Evolutionary conservation across 1,140 invertebrate genomes (phyloP).

Genomic region (Spodoptera litura): DNA sequence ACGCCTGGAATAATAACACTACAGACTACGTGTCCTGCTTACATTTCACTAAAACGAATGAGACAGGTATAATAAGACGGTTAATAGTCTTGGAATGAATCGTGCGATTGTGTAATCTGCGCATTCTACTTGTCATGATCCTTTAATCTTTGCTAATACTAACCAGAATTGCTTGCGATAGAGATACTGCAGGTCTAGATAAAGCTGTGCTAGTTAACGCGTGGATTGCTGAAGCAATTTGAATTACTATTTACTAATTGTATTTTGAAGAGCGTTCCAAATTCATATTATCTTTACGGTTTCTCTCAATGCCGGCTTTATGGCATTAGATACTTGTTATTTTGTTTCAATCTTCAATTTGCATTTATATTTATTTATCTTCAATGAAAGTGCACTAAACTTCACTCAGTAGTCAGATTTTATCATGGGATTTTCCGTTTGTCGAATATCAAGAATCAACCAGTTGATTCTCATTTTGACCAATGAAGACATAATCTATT

Average conservation of each 20-base stretch:
- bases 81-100: slow-evolving; percentile 21
- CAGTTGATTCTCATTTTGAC: too few relatives aligned
- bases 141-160: slow-evolving; percentile 38
- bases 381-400: too few relatives aligned
- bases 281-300: not conserved
- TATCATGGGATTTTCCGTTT: too few relatives aligned
- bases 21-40: slow-evolving; percentile 16
- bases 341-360: too few relatives aligned
- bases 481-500: not conserved
- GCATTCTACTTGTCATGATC: slow-evolving; percentile 34
- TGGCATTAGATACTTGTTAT: too few relatives aligned
- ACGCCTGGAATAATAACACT: slow-evolving; percentile 18
- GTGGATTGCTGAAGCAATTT: slow-evolving; percentile 7
- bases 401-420: too few relatives aligned
- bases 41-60: not conserved
- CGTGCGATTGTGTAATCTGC: slow-evolving; percentile 22
- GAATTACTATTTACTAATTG: not conserved
- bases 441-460: too few relatives aligned
- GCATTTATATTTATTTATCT: too few relatives aligned
- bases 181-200: slow-evolving; percentile 13
- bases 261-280: not conserved
- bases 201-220: slow-evolving; percentile 13
- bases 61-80: slow-evolving; percentile 16
- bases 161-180: slow-evolving; percentile 13
- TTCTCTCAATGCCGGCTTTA: too few relatives aligned